phyloP scores from a whole-genome alignment of 2,113 vertebrate genomes.

The Stercorarius parasiticus region DNA sequence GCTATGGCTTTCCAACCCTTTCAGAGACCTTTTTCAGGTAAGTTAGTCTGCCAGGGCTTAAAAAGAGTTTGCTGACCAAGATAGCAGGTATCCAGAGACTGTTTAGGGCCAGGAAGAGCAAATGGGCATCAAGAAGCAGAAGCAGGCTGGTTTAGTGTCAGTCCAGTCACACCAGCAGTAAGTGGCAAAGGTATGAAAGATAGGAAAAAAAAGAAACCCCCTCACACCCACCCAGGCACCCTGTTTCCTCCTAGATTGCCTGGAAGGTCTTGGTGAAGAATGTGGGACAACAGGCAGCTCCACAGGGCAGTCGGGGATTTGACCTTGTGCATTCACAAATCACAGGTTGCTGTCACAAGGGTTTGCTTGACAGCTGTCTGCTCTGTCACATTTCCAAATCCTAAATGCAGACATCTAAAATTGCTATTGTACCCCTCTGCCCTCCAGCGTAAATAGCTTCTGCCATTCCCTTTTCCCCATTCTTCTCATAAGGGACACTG shows the following conservation, averaged over 20 bases:
- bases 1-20: neutral
- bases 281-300: neutral
- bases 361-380: neutral
- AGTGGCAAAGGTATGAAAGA: neutral
- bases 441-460: neutral
- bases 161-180: neutral
- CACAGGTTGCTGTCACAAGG: neutral
- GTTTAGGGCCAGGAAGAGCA: neutral
- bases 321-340: neutral
- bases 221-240: neutral
- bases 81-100: neutral
- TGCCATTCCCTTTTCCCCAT: neutral
- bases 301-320: neutral
- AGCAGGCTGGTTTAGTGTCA: neutral
- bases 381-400: neutral
- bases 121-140: neutral
- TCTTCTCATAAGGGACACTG: neutral
- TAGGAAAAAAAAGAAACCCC: neutral
- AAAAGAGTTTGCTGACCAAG: neutral
- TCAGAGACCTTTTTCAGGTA: neutral
- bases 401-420: neutral
- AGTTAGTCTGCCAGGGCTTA: neutral
- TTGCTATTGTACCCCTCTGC: neutral
- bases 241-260: neutral
- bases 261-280: neutral